phyloP scores from a whole-genome alignment of 2,797 vertebrate genomes.

The Lycodopsis pacificus region DNA sequence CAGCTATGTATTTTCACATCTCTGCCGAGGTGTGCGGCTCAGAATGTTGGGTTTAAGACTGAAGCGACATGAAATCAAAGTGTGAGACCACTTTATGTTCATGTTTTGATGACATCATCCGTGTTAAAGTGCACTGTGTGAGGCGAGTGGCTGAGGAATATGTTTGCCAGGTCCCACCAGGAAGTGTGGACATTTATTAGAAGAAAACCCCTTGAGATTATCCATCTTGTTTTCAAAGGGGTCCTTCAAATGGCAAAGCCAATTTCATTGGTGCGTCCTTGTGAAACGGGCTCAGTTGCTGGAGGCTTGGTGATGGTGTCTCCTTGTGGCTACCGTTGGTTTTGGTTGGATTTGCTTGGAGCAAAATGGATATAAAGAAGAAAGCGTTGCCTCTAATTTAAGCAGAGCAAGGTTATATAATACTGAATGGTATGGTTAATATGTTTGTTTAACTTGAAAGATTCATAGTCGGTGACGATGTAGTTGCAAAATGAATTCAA shows the following conservation, averaged over 20 bases:
- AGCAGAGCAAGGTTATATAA: background rate
- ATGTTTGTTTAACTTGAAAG: no score
- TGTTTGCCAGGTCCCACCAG: background rate
- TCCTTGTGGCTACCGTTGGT: background rate
- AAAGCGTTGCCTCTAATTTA: background rate
- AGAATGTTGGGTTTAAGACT: conserved; percentile 12
- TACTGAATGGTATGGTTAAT: no score
- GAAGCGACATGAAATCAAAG: background rate
- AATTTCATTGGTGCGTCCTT: background rate
- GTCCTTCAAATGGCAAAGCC: background rate
- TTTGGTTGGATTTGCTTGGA: background rate
- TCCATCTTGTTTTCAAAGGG: background rate
- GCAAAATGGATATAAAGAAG: background rate
- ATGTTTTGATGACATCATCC: background rate
- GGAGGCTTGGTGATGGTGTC: background rate
- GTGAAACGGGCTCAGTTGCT: background rate
- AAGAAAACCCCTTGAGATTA: background rate
- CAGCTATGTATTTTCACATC: conserved; percentile 24
- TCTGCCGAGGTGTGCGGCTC: background rate
- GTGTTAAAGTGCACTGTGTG: background rate
- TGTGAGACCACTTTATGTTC: conserved; percentile 4
- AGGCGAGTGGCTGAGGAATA: background rate
- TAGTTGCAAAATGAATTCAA: no score
- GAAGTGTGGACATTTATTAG: background rate
- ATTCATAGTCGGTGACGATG: no score